phyloP scores from a whole-genome alignment of 2,888 invertebrate species.

The Pandemis cinnamomeana region DNA sequence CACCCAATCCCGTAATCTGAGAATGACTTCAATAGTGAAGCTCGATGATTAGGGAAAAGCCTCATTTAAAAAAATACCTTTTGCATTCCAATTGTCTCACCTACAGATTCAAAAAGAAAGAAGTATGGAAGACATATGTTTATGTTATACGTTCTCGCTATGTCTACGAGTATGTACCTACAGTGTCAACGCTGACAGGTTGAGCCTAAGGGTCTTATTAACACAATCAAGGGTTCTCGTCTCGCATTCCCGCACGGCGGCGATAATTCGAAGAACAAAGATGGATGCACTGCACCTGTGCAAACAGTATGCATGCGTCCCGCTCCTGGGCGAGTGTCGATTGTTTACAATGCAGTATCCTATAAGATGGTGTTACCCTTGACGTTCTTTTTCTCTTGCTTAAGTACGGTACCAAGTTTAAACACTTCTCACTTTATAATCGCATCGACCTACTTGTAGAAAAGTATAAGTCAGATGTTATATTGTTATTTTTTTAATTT shows the following conservation, averaged over 20 bases:
- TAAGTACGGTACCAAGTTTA: not conserved
- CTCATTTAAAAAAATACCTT: too few relatives aligned
- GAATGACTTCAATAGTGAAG: too few relatives aligned
- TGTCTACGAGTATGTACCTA: not conserved
- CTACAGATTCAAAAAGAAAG: too few relatives aligned
- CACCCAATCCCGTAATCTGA: too few relatives aligned
- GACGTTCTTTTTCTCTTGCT: not conserved
- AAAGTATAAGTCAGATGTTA: too few relatives aligned
- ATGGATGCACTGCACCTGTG: constrained; percentile 76
- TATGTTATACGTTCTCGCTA: too few relatives aligned
- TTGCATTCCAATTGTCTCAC: too few relatives aligned
- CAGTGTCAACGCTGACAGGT: constrained; percentile 1
- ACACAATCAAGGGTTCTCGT: constrained; percentile 44
- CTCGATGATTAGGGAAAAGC: too few relatives aligned
- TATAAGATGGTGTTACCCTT: constrained; percentile 1
- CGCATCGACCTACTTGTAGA: too few relatives aligned
- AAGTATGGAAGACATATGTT: too few relatives aligned
- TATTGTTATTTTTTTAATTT: too few relatives aligned
- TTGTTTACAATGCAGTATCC: constrained; percentile 29
- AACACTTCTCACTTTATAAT: not conserved
- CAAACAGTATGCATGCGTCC: constrained; percentile 60
- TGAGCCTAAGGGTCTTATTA: constrained; percentile 31
- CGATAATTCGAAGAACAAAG: constrained; percentile 81
- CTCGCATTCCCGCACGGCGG: constrained; percentile 58
- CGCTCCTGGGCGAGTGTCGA: constrained; percentile 31